Percentiles rank a stretch among this genome's conserved stretches.
phyloP scores from a whole-genome alignment of 1,140 invertebrate species.

The Drosophila miranda region DNA sequence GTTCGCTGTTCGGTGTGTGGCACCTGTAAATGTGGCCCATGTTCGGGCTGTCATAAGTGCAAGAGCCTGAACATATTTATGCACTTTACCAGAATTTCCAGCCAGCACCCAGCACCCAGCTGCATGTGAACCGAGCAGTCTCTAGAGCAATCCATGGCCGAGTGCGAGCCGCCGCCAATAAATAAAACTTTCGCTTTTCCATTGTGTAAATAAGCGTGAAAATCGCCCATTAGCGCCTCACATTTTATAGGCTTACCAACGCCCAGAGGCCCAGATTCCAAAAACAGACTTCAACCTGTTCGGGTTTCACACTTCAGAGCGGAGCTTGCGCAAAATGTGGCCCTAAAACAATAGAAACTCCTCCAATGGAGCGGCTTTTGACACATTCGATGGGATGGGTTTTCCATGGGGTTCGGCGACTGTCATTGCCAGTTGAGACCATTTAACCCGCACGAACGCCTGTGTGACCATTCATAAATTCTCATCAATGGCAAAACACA shows the following conservation, averaged over 20 bases:
- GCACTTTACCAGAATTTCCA: constrained; percentile 72
- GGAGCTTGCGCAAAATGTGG: constrained; percentile 49
- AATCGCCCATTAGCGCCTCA: constrained; percentile 67
- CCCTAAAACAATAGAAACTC: constrained; percentile 43
- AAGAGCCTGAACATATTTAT: constrained; percentile 67
- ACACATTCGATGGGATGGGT: constrained; percentile 64
- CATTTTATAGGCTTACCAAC: constrained; percentile 61
- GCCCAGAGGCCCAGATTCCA: constrained; percentile 18
- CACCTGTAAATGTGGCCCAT: constrained; percentile 47
- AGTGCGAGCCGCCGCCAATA: constrained; percentile 19
- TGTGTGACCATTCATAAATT: constrained; percentile 66
- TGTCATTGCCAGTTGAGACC: constrained; percentile 41
- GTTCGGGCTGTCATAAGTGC: constrained; percentile 63
- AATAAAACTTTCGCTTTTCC: constrained; percentile 75
- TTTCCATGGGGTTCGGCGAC: constrained; percentile 22
- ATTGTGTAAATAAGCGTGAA: constrained; percentile 68
- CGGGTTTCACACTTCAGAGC: constrained; percentile 52
- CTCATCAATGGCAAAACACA: constrained; percentile 52
- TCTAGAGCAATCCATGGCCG: constrained; percentile 2
- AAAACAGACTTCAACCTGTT: constrained; percentile 47
- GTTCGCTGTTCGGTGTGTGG: constrained; percentile 15
- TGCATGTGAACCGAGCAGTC: background rate
- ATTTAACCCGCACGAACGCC: constrained; percentile 52
- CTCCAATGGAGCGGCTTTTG: constrained; percentile 63
- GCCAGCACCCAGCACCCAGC: constrained; percentile 40